These are phyloP conservation scores for Arnoldichthys spilopterus DNA, from an alignment of 2,797 vertebrate genomes.

Conservation along the genomic window DNA sequence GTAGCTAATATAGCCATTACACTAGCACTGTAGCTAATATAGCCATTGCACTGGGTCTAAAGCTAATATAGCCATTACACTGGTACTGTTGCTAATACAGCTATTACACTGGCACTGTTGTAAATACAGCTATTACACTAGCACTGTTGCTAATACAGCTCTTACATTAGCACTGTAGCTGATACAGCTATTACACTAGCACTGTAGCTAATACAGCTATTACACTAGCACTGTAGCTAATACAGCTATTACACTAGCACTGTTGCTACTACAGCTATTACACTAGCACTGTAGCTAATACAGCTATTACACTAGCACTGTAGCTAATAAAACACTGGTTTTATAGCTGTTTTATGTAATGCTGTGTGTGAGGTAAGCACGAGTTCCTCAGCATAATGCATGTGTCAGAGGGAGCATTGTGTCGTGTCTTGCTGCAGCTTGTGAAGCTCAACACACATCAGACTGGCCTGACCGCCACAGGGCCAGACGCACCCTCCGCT, in stretches of 20 bases:
- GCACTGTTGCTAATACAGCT: neutral
- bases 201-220: too few species aligned
- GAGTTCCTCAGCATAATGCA: neutral
- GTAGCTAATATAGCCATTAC: neutral
- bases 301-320: too few species aligned
- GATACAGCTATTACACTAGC: too few species aligned
- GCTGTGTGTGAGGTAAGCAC: neutral
- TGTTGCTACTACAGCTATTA: too few species aligned
- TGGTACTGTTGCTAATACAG: neutral
- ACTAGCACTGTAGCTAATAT: neutral
- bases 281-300: too few species aligned
- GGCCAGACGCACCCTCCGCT: conserved; percentile 70
- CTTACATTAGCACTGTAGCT: neutral
- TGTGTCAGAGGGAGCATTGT: conserved; percentile 8
- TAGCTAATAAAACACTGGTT: neutral
- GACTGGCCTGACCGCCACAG: conserved; percentile 64
- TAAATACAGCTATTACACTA: neutral
- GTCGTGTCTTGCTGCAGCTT: conserved; percentile 51
- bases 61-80: neutral
- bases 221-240: too few species aligned
- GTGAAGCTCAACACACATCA: conserved; percentile 67
- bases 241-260: too few species aligned
- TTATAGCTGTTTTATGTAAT: neutral
- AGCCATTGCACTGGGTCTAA: neutral
- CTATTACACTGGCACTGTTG: neutral